Evolutionary conservation across 2,888 invertebrate species (phyloP).

Genomic region (Aporophyla nigra): DNA sequence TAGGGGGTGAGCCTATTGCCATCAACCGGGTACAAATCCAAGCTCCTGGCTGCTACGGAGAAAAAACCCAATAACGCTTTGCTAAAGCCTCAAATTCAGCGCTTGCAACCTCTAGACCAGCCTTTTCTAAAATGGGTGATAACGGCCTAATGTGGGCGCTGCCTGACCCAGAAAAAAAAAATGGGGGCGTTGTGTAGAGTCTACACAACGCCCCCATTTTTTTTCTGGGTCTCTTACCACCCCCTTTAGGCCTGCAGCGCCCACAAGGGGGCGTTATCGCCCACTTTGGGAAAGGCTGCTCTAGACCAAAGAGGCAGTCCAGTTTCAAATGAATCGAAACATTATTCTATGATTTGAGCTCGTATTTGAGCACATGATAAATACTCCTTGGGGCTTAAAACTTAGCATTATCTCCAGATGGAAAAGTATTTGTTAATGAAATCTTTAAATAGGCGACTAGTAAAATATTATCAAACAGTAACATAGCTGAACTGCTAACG

Average conservation of each 20-base stretch:
- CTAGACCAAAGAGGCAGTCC: background rate
- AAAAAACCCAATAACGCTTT: background rate
- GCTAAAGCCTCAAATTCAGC: background rate
- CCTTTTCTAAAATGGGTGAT: no score
- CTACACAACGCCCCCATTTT: no score
- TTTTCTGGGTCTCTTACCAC: no score
- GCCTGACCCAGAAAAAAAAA: no score
- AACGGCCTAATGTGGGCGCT: no score
- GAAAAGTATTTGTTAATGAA: background rate
- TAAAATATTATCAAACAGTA: background rate
- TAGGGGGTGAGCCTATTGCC: background rate
- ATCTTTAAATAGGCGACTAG: background rate
- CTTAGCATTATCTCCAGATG: no score
- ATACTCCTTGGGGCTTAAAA: background rate
- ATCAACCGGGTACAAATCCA: background rate
- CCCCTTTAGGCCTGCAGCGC: no score
- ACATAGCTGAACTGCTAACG: background rate
- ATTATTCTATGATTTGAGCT: background rate
- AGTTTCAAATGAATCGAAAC: slow-evolving; percentile 1
- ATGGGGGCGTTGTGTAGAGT: no score
- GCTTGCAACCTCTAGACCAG: background rate
- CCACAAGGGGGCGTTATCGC: no score
- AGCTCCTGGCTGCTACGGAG: background rate
- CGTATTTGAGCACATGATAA: background rate
- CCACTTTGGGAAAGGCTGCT: no score